Evolutionary conservation across 2,888 invertebrate species (phyloP), one percentile per base, ranked within the genome.

Genomic region (Teinopalpus imperialis): DNA sequence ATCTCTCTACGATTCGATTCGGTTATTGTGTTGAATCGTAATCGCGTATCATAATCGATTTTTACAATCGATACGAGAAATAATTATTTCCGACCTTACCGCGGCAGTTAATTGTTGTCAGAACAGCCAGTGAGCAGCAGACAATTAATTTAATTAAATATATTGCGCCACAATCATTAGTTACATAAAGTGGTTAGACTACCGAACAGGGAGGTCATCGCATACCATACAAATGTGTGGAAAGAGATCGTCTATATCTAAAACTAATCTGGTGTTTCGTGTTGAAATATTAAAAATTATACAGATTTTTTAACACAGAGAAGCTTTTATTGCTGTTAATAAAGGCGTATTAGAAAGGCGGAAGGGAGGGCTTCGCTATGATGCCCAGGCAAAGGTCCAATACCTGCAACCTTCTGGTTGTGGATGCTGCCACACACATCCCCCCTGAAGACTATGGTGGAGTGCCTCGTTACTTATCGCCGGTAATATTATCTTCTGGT

Each of bases 41-140:
- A 76, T 73, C 70, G 69, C 66, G 63, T 80, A 69, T 70, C 57
- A 67, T 73, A 80, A 80, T 76, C 79, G 72, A 79, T 78, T 71
- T 69, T 73, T 70, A 73, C 74, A 74, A 72, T 75, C 68, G 69
- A 69, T 77, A 68, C 51, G 56, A 61, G 61, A 57, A 72, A 77
- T 70, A 71, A 79, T 81, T 78, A 81, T 80, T 76, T 76, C 67
- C 76, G 79, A 83, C 83, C 85, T 85, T 79, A 81, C 72, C 54
- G 73, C 72, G 68, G 68, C 63, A 73, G 63, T 68, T 80, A 76
- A 81, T 80, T 74, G 70, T 65, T 63, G 73, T 72, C 74, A 52
- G 66, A 75, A 74, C 69, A 66, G 68, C 47, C 45, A 40, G 45
- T 48, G 52, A 54, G 50, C 54, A 52, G 58, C 65, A 68, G 68